Percentiles rank a stretch among this genome's conserved stretches.
These are phyloP conservation scores for Pica pica DNA, from an alignment of 2,113 vertebrate species.

Conservation along the genomic window DNA sequence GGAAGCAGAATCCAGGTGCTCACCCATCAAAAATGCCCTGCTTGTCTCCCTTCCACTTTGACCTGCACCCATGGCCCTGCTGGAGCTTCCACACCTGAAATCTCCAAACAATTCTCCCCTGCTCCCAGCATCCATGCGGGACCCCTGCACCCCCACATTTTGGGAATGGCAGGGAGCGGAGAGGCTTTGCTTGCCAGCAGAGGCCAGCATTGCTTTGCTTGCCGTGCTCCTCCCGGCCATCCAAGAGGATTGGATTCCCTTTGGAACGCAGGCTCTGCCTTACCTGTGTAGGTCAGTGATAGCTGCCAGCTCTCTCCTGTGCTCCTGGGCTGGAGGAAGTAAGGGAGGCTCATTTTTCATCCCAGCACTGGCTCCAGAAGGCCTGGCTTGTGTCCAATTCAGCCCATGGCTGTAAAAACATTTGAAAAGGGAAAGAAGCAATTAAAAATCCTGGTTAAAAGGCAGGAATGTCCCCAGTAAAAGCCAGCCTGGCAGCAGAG, in stretches of 20 bases:
- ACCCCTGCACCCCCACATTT: rapidly evolving
- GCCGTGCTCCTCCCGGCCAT: background rate
- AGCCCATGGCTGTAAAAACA: background rate
- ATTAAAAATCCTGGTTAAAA: background rate
- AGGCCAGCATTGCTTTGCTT: conserved; percentile 39
- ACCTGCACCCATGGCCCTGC: background rate
- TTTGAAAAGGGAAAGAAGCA: background rate
- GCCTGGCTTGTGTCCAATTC: background rate
- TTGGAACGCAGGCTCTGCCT: background rate
- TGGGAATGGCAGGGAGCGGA: background rate
- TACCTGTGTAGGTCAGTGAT: rapidly evolving
- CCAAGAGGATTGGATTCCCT: background rate
- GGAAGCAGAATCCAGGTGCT: background rate
- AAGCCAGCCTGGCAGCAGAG: background rate
- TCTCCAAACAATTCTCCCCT: background rate
- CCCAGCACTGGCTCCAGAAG: background rate
- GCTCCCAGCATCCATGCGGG: background rate
- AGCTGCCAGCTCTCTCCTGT: background rate
- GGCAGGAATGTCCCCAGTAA: background rate
- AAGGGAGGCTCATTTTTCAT: background rate
- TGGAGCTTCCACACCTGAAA: background rate
- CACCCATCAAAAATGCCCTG: too few species aligned
- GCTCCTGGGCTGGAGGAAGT: background rate
- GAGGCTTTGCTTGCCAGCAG: conserved; percentile 34
- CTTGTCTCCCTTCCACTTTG: background rate